phyloP scores from a whole-genome alignment of 2,113 vertebrate species.

The Macaca nemestrina region DNA sequence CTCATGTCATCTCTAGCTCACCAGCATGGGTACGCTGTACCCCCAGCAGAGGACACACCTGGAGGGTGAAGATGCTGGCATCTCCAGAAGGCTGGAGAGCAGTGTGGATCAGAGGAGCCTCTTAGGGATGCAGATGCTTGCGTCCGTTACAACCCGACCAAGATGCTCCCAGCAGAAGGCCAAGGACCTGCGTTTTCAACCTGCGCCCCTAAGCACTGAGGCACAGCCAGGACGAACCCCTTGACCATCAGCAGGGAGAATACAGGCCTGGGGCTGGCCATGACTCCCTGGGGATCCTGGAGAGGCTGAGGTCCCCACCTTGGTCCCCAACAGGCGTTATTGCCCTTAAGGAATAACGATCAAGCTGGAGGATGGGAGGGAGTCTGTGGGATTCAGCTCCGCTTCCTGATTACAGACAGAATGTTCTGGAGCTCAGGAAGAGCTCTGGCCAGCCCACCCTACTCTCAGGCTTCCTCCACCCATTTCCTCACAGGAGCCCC shows the following conservation, averaged over 20 bases:
- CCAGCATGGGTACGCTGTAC: accelerated
- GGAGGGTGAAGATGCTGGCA: not conserved
- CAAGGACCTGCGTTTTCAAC: accelerated
- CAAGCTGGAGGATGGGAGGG: not conserved
- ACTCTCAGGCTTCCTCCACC: not conserved
- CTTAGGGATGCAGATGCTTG: not conserved
- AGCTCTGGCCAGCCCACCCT: not conserved
- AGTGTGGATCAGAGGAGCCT: not conserved
- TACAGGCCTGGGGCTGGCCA: not conserved
- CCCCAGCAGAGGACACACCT: accelerated
- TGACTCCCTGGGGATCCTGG: not conserved
- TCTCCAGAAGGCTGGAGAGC: not conserved
- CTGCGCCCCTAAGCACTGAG: not conserved
- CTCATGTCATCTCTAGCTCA: not conserved
- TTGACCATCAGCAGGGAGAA: too few relatives aligned
- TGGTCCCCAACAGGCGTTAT: accelerated
- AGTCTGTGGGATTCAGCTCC: not conserved
- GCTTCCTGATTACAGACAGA: not conserved
- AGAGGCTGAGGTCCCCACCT: not conserved
- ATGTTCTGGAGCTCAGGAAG: not conserved
- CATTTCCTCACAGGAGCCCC: not conserved
- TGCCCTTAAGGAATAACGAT: not conserved
- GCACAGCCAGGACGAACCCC: not conserved
- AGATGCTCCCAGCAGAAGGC: not conserved
- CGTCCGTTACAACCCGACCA: accelerated